Percentiles rank a stretch among this genome's conserved stretches.
Evolutionary conservation across 2,113 vertebrate species (phyloP).

Genomic region (Mustelus asterias): DNA sequence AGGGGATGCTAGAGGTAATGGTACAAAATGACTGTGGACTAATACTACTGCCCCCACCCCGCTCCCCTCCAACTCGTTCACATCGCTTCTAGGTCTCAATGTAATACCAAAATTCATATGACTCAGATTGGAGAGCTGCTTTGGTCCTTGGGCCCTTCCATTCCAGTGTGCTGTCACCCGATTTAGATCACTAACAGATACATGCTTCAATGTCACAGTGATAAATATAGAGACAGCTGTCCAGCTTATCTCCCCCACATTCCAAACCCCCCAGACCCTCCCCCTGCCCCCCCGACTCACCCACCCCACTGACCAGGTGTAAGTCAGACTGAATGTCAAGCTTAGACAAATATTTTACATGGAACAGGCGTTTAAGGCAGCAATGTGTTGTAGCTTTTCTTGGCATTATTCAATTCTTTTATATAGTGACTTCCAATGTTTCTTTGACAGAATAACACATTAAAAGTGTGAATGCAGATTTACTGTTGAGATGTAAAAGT

Average conservation of each 20-base stretch:
- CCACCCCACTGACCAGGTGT: not conserved
- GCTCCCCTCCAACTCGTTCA: too few relatives aligned
- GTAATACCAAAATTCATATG: not conserved
- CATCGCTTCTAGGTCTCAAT: not conserved
- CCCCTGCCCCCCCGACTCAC: too few relatives aligned
- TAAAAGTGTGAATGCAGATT: not conserved
- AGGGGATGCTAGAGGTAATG: too few relatives aligned
- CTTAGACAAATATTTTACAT: not conserved
- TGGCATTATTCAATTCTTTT: not conserved
- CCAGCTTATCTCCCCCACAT: not conserved
- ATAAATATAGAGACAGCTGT: not conserved
- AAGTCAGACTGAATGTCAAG: not conserved
- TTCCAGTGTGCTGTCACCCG: not conserved
- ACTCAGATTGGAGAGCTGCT: not conserved
- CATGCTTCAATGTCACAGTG: not conserved
- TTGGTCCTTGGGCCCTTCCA: not conserved
- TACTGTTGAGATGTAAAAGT: not conserved
- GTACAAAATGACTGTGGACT: not conserved
- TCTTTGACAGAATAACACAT: not conserved
- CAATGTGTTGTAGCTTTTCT: not conserved
- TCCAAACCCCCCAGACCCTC: too few relatives aligned
- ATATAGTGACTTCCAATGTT: not conserved
- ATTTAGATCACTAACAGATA: not conserved
- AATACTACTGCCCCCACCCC: not conserved
- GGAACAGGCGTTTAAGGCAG: not conserved